These are phyloP conservation scores for Phrixothrix hirtus DNA, from an alignment of 2,888 invertebrate genomes.

Conservation along the genomic window DNA sequence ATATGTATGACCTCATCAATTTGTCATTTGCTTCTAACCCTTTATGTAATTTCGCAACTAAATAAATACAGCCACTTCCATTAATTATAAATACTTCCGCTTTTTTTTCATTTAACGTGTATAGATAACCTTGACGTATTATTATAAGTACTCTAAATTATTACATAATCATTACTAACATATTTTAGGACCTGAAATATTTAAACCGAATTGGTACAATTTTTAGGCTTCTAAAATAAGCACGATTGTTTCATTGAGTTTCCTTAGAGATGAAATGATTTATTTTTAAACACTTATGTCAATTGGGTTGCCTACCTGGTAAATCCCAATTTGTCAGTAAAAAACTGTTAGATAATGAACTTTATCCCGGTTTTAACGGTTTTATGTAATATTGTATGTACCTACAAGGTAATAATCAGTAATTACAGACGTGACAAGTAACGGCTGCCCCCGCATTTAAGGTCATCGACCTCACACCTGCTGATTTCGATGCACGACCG, in stretches of 20 bases:
- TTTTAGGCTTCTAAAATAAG: too few relatives aligned
- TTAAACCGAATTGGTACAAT: too few relatives aligned
- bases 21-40: constrained; percentile 7
- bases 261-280: too few relatives aligned
- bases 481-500: constrained; percentile 41
- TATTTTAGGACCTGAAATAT: too few relatives aligned
- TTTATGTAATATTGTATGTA: background rate
- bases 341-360: too few relatives aligned
- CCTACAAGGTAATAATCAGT: constrained; percentile 18
- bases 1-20: constrained; percentile 10
- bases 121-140: background rate
- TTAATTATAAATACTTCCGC: background rate
- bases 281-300: too few relatives aligned
- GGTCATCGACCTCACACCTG: constrained; percentile 44
- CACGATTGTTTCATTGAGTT: too few relatives aligned
- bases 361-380: constrained; percentile 9
- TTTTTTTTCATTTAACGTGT: background rate
- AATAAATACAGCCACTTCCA: constrained; percentile 3
- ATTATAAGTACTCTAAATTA: too few relatives aligned
- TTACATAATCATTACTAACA: too few relatives aligned
- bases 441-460: constrained; percentile 28
- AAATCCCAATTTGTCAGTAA: too few relatives aligned
- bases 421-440: constrained; percentile 28
- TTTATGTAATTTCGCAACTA: constrained; percentile 14
- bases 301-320: too few relatives aligned